Evolutionary conservation across 2,888 invertebrate species (phyloP), one percentile per base, ranked within the genome.

Genomic region (Pristionchus entomophagus): DNA sequence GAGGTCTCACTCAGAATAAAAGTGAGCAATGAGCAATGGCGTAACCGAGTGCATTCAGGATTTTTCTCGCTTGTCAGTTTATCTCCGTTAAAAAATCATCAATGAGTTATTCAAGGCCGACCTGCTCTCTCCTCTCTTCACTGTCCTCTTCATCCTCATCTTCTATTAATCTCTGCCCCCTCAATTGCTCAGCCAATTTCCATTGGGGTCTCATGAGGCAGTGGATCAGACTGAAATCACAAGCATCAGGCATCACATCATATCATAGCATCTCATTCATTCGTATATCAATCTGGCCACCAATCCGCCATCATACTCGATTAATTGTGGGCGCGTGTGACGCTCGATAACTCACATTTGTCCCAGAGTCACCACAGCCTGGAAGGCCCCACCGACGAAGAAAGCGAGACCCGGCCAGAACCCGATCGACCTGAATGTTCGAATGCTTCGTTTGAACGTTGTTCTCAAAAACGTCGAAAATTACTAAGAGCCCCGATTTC

Each of bases 371-470:
- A 91, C 90, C 14, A 86, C 53, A 14, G 88, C 41, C 51, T 91
- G 90, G 49, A 92, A 86, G 29, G 87, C 77, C 6, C 89, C 91
- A 32, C 89, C 87, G 14, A 92, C 84, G 85, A 92, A 91, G 85
- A 92, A 92, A 10, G 90, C 91, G 83, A 92, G 91, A 32, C 92
- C 92, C 0, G 92, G 90, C 92, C 92, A 92, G 87, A 87, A 88
- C 78, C 87, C 86, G 29, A 92, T 84, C 1, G 92, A 90, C 62
- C 73, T 83, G 45, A 56, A 26, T 17, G 51, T 8, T 41, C 14
- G n/a, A 56, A 56, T 56, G 26, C 22, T 49, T 26, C 4, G 10
- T 5, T n/a, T n/a, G 45, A 77, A 45, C 4, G 14, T 3, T 45
- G 78, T 59, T 22, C n/a, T n/a, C n/a, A n/a, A n/a, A n/a, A n/a